Percentiles rank a stretch among this genome's conserved stretches.
Evolutionary conservation across 1,140 invertebrate species (phyloP).

Genomic region (Meloidogyne exigua): DNA sequence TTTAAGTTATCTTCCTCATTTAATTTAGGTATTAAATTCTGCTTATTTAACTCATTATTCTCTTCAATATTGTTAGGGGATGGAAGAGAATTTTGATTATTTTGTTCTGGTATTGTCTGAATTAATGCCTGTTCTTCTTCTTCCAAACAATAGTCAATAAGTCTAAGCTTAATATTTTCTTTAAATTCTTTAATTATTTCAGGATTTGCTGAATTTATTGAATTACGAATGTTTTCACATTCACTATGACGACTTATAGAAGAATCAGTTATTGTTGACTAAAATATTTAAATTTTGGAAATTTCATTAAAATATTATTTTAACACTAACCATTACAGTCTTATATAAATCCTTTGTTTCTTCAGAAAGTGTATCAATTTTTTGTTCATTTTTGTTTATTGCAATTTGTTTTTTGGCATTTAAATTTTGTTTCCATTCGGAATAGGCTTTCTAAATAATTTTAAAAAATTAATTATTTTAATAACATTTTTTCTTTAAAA

Average conservation of each 20-base stretch:
- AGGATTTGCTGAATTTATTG: not conserved
- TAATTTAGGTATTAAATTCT: not conserved
- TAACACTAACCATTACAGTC: not conserved
- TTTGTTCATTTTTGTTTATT: not conserved
- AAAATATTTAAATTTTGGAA: not conserved
- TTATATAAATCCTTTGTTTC: not conserved
- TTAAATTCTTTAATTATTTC: not conserved
- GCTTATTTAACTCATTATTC: not conserved
- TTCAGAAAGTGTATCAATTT: not conserved
- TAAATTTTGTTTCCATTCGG: not conserved
- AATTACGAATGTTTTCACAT: slow-evolving; percentile 2
- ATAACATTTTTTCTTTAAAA: not conserved
- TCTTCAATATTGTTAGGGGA: not conserved
- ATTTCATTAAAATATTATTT: too few relatives aligned
- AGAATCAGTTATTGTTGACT: not conserved
- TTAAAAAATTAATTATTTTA: not conserved
- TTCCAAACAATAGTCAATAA: not conserved
- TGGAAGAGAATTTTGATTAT: not conserved
- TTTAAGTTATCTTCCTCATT: not conserved
- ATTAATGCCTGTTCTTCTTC: not conserved
- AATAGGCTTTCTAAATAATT: not conserved
- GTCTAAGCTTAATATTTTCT: not conserved
- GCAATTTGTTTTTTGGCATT: not conserved
- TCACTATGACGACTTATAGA: not conserved
- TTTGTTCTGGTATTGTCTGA: not conserved